Evolutionary conservation across 2,888 invertebrate genomes (phyloP).

Genomic region (Cephus nigrinus): DNA sequence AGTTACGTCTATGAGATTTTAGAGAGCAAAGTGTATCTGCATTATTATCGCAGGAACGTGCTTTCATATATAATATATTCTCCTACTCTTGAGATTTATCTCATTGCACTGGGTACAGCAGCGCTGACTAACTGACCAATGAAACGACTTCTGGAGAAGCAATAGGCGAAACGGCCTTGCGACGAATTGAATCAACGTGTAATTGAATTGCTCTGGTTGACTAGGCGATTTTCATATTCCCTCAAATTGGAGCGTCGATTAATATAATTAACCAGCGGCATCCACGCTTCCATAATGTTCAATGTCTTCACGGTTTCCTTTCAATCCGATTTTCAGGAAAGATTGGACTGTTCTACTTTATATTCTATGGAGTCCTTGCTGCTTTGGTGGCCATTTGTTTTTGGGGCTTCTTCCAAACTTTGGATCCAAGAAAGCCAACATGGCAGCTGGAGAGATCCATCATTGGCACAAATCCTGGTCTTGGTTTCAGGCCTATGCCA

Average conservation of each 20-base stretch:
- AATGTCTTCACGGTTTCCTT: neutral
- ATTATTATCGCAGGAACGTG: neutral
- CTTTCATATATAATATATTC: neutral
- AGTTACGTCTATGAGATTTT: neutral
- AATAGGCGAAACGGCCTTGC: slow-evolving; percentile 37
- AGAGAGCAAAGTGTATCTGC: neutral
- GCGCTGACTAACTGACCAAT: neutral
- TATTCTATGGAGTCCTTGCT: slow-evolving; percentile 92
- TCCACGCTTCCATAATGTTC: neutral
- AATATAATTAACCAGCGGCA: slow-evolving; percentile 43
- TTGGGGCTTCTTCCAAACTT: slow-evolving; percentile 92
- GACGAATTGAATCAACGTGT: slow-evolving; percentile 56
- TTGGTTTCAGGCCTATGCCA: slow-evolving; percentile 95
- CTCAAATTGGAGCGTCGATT: slow-evolving; percentile 55
- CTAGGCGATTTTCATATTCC: slow-evolving; percentile 58
- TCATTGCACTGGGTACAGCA: neutral
- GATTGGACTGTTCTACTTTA: slow-evolving; percentile 93
- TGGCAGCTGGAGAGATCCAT: slow-evolving; percentile 88
- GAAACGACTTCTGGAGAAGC: neutral
- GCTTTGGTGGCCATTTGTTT: slow-evolving; percentile 94
- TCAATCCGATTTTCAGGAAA: slow-evolving; percentile 76
- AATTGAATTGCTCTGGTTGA: slow-evolving; percentile 64
- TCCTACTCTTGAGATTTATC: neutral
- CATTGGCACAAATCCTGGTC: slow-evolving; percentile 95
- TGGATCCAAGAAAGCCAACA: slow-evolving; percentile 89